Percentiles rank a stretch among this genome's conserved stretches.
Evolutionary conservation across 2,888 invertebrate species (phyloP).

Genomic region (Tillus elongatus): DNA sequence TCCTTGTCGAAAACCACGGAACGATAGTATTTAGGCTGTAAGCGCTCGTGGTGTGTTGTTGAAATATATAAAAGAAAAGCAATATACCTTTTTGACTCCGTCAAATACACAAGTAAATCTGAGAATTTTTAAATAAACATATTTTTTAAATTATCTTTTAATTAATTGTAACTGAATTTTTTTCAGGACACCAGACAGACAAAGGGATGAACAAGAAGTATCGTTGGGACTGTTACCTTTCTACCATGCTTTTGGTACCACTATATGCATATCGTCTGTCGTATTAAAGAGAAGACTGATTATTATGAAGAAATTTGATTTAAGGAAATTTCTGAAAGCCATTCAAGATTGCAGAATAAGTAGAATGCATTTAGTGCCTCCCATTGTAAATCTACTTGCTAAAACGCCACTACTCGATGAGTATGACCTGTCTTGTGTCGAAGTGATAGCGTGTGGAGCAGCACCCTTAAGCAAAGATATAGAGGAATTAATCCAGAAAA

Average conservation of each 20-base stretch:
- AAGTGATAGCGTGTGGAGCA: constrained; percentile 63
- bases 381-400: constrained; percentile 70
- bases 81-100: no score
- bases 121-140: no score
- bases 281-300: constrained; percentile 21
- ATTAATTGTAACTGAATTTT: no score
- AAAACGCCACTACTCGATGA: constrained; percentile 69
- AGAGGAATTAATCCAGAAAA: constrained; percentile 49
- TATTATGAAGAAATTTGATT: constrained; percentile 27
- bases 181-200: constrained; percentile 17
- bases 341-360: constrained; percentile 62
- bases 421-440: constrained; percentile 63
- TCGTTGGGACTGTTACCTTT: constrained; percentile 27
- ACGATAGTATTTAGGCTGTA: no score
- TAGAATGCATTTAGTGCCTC: constrained; percentile 65
- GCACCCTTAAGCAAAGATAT: constrained; percentile 68
- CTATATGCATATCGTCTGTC: constrained; percentile 22
- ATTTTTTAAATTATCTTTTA: no score
- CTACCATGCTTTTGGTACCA: constrained; percentile 28
- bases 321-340: constrained; percentile 54
- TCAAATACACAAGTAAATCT: no score
- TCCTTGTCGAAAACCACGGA: no score
- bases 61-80: no score
- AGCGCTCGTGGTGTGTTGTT: no score
- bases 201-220: no score